Evolutionary conservation across 2,113 vertebrate species (phyloP), one percentile per base, ranked within the genome.

Genomic region (Amphilophus citrinellus): DNA sequence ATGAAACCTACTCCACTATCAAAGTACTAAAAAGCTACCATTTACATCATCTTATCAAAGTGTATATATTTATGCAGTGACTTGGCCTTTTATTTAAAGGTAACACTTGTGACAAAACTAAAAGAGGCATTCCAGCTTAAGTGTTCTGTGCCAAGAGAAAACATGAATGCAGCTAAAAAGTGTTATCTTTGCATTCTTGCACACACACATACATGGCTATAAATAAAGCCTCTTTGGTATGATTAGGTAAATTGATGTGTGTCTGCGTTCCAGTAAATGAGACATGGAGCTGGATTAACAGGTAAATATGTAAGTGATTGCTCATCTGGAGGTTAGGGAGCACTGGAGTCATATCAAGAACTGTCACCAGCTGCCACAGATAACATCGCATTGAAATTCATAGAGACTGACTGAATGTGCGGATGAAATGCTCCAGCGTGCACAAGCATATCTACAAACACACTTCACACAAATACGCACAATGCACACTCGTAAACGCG

Each of bases 361-460:
- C 76, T 75, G 87, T 88, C 88, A 91, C 84, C 84, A 90, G 78
- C 89, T 88, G 91, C 84, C 76, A 87, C 83, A 71, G 79, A 93
- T 86, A 88, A 24, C 80, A 80, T 82, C 58, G 9, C 84, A 87
- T 87, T 92, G 82, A 88, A 87, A 92, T 93, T 91, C 90, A 94
- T 81, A 60, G 63, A 77, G 68, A 75, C 37, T 18, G 60, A 85
- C 24, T 86, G 68, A 53, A 50, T 32, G 27, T 59, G 6, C 32
- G 42, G 37, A 81, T 80, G 82, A 66, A 76, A 81, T 20, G 62
- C 61, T 77, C 76, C 76, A 24, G 77, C 75, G 59, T 37, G 10
- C 50, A 15, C 42, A 3, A 44, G 37, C 53, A 57, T 35, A 61
- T 53, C 59, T 61, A 78, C 77, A 89, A 84, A 86, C 86, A 84